Evolutionary conservation across 2,888 invertebrate species (phyloP).

Genomic region (Bhutanitis thaidina): DNA sequence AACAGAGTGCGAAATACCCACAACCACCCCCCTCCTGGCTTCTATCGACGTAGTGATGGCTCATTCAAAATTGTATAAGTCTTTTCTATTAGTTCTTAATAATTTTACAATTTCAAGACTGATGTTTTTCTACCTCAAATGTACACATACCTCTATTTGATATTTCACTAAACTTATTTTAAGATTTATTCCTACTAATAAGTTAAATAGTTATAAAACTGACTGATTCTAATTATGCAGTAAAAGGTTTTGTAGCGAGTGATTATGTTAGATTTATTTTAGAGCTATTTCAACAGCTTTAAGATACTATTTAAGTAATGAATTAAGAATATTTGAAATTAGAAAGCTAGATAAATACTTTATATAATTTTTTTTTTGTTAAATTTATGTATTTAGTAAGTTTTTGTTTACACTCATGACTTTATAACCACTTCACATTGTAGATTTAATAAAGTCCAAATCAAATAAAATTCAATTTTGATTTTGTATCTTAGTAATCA

Average conservation of each 20-base stretch:
- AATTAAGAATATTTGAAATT: too few species aligned
- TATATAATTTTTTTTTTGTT: too few species aligned
- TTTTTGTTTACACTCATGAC: too few species aligned
- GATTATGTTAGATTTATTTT: too few species aligned
- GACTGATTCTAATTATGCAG: slow-evolving; percentile 16
- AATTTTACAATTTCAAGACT: slow-evolving; percentile 16
- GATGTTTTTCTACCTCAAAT: slow-evolving; percentile 21
- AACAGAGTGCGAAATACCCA: slow-evolving; percentile 58
- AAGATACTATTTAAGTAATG: neutral
- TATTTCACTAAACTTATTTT: slow-evolving; percentile 5
- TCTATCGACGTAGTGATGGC: slow-evolving; percentile 59
- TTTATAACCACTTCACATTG: too few species aligned
- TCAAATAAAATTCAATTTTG: too few species aligned
- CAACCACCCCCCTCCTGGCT: slow-evolving; percentile 62
- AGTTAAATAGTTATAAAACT: slow-evolving; percentile 11
- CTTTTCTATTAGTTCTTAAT: slow-evolving; percentile 7
- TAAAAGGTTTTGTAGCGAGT: too few species aligned
- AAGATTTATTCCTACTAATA: slow-evolving; percentile 9
- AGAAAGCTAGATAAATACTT: too few species aligned
- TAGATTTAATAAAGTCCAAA: too few species aligned
- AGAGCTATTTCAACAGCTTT: too few species aligned
- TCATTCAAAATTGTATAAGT: slow-evolving; percentile 60
- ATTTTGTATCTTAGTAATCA: too few species aligned
- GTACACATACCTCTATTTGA: slow-evolving; percentile 15
- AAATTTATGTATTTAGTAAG: too few species aligned